These are phyloP conservation scores for Microctonus hyperodae DNA, from an alignment of 2,888 invertebrate species.

Conservation along the genomic window DNA sequence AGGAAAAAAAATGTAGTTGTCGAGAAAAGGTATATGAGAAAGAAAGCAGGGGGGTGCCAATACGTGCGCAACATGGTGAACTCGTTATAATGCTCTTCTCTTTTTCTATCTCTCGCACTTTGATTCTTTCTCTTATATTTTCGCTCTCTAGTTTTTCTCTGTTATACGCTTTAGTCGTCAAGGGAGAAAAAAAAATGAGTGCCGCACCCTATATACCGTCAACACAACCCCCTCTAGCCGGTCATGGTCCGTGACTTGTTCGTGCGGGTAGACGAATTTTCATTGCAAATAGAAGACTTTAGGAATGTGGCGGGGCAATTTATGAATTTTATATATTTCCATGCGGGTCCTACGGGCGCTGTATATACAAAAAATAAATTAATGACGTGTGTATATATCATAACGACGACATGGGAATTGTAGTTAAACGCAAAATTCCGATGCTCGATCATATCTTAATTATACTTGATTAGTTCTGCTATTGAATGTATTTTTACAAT, in stretches of 20 bases:
- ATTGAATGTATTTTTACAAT: no score
- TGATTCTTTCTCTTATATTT: constrained; percentile 31
- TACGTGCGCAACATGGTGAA: constrained; percentile 54
- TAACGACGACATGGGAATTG: background rate
- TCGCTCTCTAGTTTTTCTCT: background rate
- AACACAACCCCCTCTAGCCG: background rate
- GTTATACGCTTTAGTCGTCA: background rate
- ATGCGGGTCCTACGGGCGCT: constrained; percentile 13
- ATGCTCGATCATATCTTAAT: no score
- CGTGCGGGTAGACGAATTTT: constrained; percentile 17
- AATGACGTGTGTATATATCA: constrained; percentile 1
- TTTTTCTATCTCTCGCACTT: constrained; percentile 13
- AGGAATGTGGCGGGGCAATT: constrained; percentile 5
- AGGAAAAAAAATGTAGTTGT: constrained; percentile 30
- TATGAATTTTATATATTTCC: constrained; percentile 18
- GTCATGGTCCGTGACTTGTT: constrained; percentile 7
- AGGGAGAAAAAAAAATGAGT: background rate
- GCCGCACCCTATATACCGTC: constrained; percentile 1
- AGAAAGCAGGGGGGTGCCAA: constrained; percentile 37
- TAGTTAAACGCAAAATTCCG: background rate
- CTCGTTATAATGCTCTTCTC: constrained; percentile 50
- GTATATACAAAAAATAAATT: background rate
- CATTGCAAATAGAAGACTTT: constrained; percentile 5
- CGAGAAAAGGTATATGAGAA: constrained; percentile 28
- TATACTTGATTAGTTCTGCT: no score